Base-by-base conservation (phyloP, 2,113 vertebrate species). In the Cricetomys ansorgei region DNA sequence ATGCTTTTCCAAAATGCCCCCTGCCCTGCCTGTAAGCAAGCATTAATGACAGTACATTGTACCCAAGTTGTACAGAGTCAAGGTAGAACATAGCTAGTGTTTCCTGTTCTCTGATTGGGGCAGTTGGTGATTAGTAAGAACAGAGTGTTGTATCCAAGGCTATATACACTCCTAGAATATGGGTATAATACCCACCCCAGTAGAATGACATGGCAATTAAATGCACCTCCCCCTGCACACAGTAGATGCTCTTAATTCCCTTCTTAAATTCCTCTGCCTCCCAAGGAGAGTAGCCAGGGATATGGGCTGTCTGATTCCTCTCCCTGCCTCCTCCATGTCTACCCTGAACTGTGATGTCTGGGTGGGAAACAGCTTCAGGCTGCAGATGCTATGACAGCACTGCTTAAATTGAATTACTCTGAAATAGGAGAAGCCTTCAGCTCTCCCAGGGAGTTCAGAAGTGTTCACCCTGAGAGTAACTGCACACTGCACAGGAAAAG, bases 391-490 rank as follows among this genome's bases (percentile, higher is more conserved):
- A 97, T 98, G 97, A 92, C 98, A 98, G 97, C 85, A 10, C 91
- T 94, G 97, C 98, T 98, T 98, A 97, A 98, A 98, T 98, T 98
- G 98, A 98, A 98, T 99, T 98, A 98, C 96, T 25, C 93, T 98
- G 98, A 98, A 99, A 98, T 93, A 93, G 97, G 98, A 99, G 98
- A 98, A 62, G 89, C 0, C 94, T 87, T 97, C 97, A 97, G 98
- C 97, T 98, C 98, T 98, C 98, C 92, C 31, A 97, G 98, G 98
- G 98, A 99, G 98, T 98, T 99, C 98, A 98, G 96, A 98, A 98
- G 98, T 98, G 98, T 98, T 98, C 96, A 96, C 98, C 97, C 98
- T 95, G 90, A 95, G 94, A 97, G 98, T 97, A 98, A 98, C 98
- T 98, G 97, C 98, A 98, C 88, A 98, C 97, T 96, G 79, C 98